These are phyloP conservation scores for Lasius platythorax DNA, from an alignment of 2,888 invertebrate species.

Conservation along the genomic window DNA sequence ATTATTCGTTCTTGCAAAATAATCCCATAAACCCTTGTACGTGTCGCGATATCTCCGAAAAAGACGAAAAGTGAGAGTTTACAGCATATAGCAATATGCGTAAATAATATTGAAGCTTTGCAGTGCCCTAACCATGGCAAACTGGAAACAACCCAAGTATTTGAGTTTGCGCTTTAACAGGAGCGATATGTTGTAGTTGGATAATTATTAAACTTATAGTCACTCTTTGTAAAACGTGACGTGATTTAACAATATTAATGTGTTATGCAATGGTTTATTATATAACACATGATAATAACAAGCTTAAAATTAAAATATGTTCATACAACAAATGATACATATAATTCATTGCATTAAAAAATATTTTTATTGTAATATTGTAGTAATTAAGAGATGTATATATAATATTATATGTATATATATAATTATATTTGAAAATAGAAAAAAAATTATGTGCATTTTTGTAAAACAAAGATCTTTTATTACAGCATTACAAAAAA, in stretches of 20 bases:
- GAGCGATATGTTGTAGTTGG: neutral
- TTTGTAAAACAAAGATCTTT: neutral
- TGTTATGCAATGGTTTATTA: neutral
- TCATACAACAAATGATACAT: neutral
- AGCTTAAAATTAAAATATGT: neutral
- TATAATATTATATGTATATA: too few relatives aligned
- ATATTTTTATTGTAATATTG: neutral
- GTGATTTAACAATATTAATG: constrained; percentile 1
- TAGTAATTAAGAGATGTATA: too few relatives aligned
- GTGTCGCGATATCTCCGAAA: neutral
- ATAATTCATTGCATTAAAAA: neutral
- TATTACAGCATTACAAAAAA: neutral
- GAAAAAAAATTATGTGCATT: neutral
- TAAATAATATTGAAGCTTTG: neutral
- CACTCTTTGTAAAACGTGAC: neutral
- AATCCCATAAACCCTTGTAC: neutral
- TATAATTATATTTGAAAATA: neutral
- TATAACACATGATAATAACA: neutral
- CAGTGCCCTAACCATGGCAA: neutral
- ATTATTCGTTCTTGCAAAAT: neutral
- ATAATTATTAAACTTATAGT: constrained; percentile 25
- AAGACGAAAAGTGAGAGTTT: neutral
- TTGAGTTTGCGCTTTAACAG: neutral
- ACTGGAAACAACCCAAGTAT: neutral
- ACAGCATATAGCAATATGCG: neutral